Percentiles rank a stretch among this genome's conserved stretches.
phyloP scores from a whole-genome alignment of 2,888 invertebrate species.

The Chaetoderma sp. region DNA sequence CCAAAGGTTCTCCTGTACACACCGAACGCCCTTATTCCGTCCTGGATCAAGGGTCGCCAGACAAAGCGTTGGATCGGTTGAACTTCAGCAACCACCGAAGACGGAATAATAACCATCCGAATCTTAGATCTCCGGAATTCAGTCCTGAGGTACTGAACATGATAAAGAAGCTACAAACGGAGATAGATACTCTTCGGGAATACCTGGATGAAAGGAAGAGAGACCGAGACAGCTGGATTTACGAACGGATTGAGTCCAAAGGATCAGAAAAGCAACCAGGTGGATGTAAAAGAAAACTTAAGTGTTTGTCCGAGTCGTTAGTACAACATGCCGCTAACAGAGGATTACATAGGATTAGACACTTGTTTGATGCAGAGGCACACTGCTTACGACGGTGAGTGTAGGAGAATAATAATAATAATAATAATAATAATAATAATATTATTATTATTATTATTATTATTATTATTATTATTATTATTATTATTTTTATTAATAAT shows the following conservation, averaged over 20 bases:
- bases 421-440: too few species aligned
- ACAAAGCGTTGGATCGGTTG: too few species aligned
- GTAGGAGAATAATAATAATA: too few species aligned
- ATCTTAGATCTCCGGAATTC: not conserved
- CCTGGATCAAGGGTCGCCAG: slow-evolving; percentile 7
- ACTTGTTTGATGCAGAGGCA: not conserved
- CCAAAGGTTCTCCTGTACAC: not conserved
- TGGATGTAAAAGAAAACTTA: not conserved
- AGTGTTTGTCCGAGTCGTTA: too few species aligned
- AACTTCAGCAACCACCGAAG: too few species aligned
- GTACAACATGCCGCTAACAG: not conserved
- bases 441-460: too few species aligned
- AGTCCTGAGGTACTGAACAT: slow-evolving; percentile 3
- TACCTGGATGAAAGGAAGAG: slow-evolving; percentile 1
- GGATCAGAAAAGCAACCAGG: not conserved
- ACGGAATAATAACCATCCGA: too few species aligned
- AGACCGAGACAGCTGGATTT: slow-evolving; percentile 4
- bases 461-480: too few species aligned
- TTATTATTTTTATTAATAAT: too few species aligned
- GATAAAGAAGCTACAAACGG: slow-evolving; percentile 1
- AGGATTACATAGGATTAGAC: not conserved
- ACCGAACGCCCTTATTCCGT: not conserved
- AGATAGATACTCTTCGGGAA: slow-evolving; percentile 6
- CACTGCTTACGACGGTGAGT: too few species aligned
- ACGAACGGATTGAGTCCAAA: slow-evolving; percentile 8